Conservation (phyloP, 2,888 invertebrate species). For the Rotaria socialis region DNA sequence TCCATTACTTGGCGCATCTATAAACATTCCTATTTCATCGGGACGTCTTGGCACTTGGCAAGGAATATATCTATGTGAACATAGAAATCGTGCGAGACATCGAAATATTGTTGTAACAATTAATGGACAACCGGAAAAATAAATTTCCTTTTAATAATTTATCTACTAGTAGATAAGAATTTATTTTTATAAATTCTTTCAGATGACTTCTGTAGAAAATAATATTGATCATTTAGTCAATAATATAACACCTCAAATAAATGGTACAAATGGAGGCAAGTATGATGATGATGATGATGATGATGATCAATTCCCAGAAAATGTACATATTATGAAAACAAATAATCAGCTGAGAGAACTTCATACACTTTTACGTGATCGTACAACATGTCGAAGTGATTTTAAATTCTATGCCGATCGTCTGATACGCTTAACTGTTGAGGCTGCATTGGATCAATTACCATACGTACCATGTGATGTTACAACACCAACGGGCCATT, state of each 20-base stretch:
- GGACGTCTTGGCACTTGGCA: constrained; percentile 95
- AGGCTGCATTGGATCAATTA: constrained; percentile 91
- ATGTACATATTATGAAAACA: constrained; percentile 39
- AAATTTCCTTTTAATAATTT: neutral
- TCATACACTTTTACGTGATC: constrained; percentile 44
- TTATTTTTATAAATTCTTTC: neutral
- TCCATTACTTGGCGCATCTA: constrained; percentile 85
- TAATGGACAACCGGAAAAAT: constrained; percentile 9
- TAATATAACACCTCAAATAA: neutral
- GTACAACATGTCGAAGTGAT: constrained; percentile 76
- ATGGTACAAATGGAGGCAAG: neutral
- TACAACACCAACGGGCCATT: constrained; percentile 83
- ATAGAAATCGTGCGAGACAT: constrained; percentile 76
- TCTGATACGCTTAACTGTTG: constrained; percentile 86
- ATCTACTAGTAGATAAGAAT: neutral
- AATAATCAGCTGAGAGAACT: constrained; percentile 46
- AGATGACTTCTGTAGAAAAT: neutral
- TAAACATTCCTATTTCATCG: constrained; percentile 90
- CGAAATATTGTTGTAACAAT: constrained; percentile 35
- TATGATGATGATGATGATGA: neutral
- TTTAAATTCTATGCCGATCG: constrained; percentile 98
- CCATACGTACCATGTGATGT: constrained; percentile 86
- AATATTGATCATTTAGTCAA: neutral
- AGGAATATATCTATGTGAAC: constrained; percentile 95
- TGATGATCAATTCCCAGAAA: neutral